phyloP scores from a whole-genome alignment of 2,797 vertebrate species.

The Rachycentron canadum region DNA sequence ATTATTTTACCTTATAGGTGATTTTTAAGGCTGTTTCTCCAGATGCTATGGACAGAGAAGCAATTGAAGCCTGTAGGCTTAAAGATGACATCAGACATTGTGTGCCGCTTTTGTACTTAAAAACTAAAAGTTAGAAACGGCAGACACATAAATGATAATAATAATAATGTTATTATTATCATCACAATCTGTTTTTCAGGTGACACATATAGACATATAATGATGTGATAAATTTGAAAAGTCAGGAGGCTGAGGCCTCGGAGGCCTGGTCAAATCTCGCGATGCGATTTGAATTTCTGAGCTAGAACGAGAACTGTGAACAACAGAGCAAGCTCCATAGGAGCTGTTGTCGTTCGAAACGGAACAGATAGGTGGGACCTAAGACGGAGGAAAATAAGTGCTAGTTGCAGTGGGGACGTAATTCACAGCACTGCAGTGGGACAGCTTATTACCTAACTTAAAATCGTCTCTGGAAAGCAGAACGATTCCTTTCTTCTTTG shows the following conservation, averaged over 20 bases:
- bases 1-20: too few relatives aligned
- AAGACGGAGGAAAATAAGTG: constrained; percentile 59
- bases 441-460: not conserved
- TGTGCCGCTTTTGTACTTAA: too few relatives aligned
- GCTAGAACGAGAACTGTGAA: constrained; percentile 70
- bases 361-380: constrained; percentile 76
- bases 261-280: constrained; percentile 71
- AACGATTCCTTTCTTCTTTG: constrained; percentile 6
- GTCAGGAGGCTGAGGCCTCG: not conserved
- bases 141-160: too few relatives aligned
- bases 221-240: not conserved
- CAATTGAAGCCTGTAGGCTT: too few relatives aligned
- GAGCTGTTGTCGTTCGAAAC: constrained; percentile 69
- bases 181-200: too few relatives aligned
- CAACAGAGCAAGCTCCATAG: constrained; percentile 68
- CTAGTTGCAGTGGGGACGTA: constrained; percentile 44
- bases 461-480: constrained; percentile 7
- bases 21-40: too few relatives aligned
- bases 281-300: constrained; percentile 80
- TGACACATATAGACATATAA: not conserved
- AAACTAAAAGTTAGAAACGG: too few relatives aligned
- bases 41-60: too few relatives aligned
- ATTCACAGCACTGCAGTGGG: constrained; percentile 22
- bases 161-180: too few relatives aligned
- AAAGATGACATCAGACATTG: too few relatives aligned